A percentile compares a stretch with the other conserved stretches of the same genome.
Evolutionary conservation across 2,113 vertebrate species (phyloP).

Genomic region (Mola mola): DNA sequence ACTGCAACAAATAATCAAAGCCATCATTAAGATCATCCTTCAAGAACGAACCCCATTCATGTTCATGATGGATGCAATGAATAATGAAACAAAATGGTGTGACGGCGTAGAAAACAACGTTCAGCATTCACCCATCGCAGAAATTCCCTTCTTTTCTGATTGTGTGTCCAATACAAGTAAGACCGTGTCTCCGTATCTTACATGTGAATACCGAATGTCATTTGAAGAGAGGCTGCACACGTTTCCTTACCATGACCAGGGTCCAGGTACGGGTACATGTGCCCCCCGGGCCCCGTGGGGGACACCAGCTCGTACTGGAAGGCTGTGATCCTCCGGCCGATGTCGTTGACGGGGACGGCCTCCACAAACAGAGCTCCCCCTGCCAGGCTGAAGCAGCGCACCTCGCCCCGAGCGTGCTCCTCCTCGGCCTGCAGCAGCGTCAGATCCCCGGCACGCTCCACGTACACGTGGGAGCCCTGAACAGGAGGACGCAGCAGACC

Average conservation of each 20-base stretch:
- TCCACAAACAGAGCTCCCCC: conserved; percentile 92
- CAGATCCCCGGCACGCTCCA: conserved; percentile 91
- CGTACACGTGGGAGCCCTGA: conserved; percentile 90
- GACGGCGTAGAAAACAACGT: too few relatives aligned
- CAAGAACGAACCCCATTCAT: too few relatives aligned
- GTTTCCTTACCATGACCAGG: conserved; percentile 52
- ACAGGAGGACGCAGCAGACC: background rate
- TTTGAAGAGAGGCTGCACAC: too few relatives aligned
- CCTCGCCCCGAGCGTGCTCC: conserved; percentile 74
- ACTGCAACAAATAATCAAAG: too few relatives aligned
- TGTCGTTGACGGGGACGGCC: conserved; percentile 89
- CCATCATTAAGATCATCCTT: too few relatives aligned
- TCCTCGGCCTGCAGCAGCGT: conserved; percentile 86
- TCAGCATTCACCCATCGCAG: too few relatives aligned
- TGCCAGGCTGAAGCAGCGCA: conserved; percentile 86
- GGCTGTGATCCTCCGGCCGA: conserved; percentile 90
- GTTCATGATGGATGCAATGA: too few relatives aligned
- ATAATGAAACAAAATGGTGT: too few relatives aligned
- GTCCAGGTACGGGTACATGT: conserved; percentile 74
- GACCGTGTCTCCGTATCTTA: too few relatives aligned
- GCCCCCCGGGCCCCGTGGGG: conserved; percentile 71
- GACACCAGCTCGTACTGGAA: conserved; percentile 92
- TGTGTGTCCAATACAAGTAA: background rate
- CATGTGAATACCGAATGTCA: too few relatives aligned
- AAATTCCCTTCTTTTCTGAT: too few relatives aligned